Base-by-base conservation (phyloP, 1,140 invertebrate genomes). In the Papilio dardanus region DNA sequence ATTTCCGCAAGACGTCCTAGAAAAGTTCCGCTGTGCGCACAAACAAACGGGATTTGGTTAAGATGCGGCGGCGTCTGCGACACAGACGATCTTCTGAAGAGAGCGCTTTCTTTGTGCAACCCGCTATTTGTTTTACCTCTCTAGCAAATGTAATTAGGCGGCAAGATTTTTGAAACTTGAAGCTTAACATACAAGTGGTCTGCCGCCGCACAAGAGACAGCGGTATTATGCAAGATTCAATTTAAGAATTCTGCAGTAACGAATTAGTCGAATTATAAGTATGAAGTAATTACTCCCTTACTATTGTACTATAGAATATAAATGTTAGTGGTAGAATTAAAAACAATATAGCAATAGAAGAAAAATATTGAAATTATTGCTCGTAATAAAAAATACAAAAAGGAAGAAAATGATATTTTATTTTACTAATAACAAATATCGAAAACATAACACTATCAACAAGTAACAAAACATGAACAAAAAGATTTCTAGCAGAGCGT, bases 401-500 rank as follows among this genome's bases (percentile, higher is more conserved):
- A 42, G 2, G 19, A 19, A n/a, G 16, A 19, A 46, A 46, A n/a
- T 7, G 19, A 3, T 1, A 46, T 1, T n/a, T 46, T 46, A n/a
- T n/a, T n/a, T n/a, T n/a, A n/a, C n/a, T 7, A 46, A 46, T 7
- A 46, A 14, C 1, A 46, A 46, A n/a, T 6, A 6, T 46, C n/a
- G 42, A 19, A n/a, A 46, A 6, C 16, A 46, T n/a, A n/a, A n/a
- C n/a, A 46, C 1, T 35, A 5, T 37, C 2, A 2, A 12, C 1
- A n/a, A 8, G 6, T 14, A 42, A 42, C 4, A 28, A 62, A 62
- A 62, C 12, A 62, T 28, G 6, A 14, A 28, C 54, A 67, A 67
- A 67, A 67, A 35, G 30, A 10, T 6, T 0, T 16, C 46, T 73
- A 73, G 71, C 71, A 73, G 71, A 73, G 71, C 71, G 71, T 73